A percentile compares a stretch with the other conserved stretches of the same genome.
phyloP scores from a whole-genome alignment of 2,113 vertebrate genomes.

The Megaleporinus macrocephalus region DNA sequence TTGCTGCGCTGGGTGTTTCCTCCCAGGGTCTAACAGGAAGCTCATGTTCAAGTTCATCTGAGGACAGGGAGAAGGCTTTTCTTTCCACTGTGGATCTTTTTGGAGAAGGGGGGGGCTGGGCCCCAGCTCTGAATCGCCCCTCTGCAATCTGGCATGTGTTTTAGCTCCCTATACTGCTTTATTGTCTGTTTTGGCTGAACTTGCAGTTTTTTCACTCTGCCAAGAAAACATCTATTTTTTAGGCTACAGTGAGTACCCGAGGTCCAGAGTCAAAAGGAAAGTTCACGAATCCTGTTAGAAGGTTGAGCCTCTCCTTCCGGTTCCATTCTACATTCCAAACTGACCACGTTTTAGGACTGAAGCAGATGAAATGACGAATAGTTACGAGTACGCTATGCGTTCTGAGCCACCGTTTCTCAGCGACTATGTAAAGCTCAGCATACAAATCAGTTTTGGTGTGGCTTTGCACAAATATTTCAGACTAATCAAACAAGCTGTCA shows the following conservation, averaged over 20 bases:
- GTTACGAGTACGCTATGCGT: neutral
- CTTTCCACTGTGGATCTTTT: slow-evolving; percentile 86
- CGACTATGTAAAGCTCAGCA: neutral
- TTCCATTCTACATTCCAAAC: slow-evolving; percentile 74
- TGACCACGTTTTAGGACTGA: slow-evolving; percentile 58
- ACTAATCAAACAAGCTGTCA: neutral
- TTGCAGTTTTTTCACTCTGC: slow-evolving; percentile 70
- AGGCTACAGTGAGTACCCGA: slow-evolving; percentile 77
- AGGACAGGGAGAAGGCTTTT: slow-evolving; percentile 87
- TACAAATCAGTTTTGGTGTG: neutral
- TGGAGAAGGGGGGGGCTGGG: slow-evolving; percentile 68
- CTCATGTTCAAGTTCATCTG: slow-evolving; percentile 85
- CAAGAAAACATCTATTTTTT: slow-evolving; percentile 78
- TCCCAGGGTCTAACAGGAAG: slow-evolving; percentile 85
- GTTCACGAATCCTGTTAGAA: slow-evolving; percentile 75
- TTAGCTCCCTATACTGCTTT: slow-evolving; percentile 77
- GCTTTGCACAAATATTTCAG: neutral
- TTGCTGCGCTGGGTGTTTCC: slow-evolving; percentile 80
- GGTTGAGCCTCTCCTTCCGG: slow-evolving; percentile 77
- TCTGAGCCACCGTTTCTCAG: neutral
- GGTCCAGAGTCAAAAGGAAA: slow-evolving; percentile 74
- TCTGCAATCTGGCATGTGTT: slow-evolving; percentile 80
- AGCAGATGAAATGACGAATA: slow-evolving; percentile 34
- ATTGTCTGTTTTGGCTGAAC: slow-evolving; percentile 84
- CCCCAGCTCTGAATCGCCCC: slow-evolving; percentile 78